Conservation (phyloP, 92 coral and sea anemone genomes). For the Umimayanthus chanpuru region DNA sequence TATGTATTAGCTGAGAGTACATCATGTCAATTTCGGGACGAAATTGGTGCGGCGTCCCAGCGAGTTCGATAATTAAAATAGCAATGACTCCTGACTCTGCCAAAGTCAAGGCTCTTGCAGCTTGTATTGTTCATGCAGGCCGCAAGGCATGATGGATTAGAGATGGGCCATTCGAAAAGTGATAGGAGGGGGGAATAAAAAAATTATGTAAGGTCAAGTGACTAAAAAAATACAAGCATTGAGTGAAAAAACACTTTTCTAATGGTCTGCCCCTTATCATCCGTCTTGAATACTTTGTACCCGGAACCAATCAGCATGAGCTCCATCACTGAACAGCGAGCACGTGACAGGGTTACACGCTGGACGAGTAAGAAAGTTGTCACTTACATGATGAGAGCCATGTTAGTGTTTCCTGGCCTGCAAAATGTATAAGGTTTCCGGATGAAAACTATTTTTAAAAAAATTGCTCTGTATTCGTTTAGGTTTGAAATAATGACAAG, state of each 20-base stretch:
- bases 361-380: not conserved
- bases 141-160: slow-evolving; percentile 28
- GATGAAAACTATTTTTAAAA: too few species aligned
- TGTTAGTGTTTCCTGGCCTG: not conserved
- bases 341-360: not conserved
- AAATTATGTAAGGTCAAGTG: too few species aligned
- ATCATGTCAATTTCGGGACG: not conserved
- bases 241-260: too few species aligned
- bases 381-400: not conserved
- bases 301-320: not conserved
- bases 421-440: not conserved
- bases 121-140: not conserved
- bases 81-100: not conserved
- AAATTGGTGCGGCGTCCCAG: not conserved
- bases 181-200: too few species aligned
- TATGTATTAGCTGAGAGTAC: not conserved
- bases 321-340: not conserved
- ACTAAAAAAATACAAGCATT: too few species aligned
- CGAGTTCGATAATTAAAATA: not conserved
- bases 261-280: too few species aligned
- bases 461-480: too few species aligned
- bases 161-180: too few species aligned
- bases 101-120: slow-evolving; percentile 25
- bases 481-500: too few species aligned
- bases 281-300: not conserved